A percentile compares a stretch with the other conserved stretches of the same genome.
Conservation (phyloP, 2,888 invertebrate species). For the Trypoxylon attenuatum region DNA sequence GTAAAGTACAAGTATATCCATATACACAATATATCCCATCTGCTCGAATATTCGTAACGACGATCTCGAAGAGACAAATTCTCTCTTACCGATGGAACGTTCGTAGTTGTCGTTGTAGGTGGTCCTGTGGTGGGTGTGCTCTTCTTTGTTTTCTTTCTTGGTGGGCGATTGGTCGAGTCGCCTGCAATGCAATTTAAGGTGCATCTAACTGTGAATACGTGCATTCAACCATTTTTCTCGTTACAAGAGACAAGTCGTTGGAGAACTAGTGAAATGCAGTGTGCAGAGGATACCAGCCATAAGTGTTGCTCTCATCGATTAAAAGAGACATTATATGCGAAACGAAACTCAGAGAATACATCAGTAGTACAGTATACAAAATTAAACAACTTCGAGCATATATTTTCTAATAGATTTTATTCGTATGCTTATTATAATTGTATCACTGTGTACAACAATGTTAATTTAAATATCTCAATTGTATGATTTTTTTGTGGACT, state of each 20-base stretch:
- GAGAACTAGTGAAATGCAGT: conserved; percentile 63
- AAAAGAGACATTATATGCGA: conserved; percentile 32
- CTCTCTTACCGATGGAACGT: conserved; percentile 67
- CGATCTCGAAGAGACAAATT: too few relatives aligned
- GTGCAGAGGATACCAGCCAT: conserved; percentile 71
- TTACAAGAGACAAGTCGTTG: conserved; percentile 42
- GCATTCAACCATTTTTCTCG: conserved; percentile 45
- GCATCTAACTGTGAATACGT: conserved; percentile 60
- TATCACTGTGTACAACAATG: conserved; percentile 75
- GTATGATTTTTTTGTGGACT: conserved; percentile 70
- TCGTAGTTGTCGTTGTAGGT: conserved; percentile 54
- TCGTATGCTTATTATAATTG: conserved; percentile 75
- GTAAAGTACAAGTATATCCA: too few relatives aligned
- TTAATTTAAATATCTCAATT: conserved; percentile 73
- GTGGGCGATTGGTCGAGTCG: conserved; percentile 72
- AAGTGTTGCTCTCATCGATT: conserved; percentile 36
- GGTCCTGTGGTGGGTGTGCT: conserved; percentile 65
- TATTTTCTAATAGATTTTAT: conserved; percentile 75
- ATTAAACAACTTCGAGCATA: conserved; percentile 62
- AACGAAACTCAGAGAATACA: too few relatives aligned
- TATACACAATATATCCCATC: too few relatives aligned
- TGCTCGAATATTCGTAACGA: too few relatives aligned
- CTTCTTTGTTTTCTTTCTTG: conserved; percentile 78
- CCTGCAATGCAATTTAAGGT: conserved; percentile 70
- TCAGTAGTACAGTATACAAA: conserved; percentile 50